These are phyloP conservation scores for Nesogale talazaci DNA, from an alignment of 2,113 vertebrate genomes.

Conservation along the genomic window DNA sequence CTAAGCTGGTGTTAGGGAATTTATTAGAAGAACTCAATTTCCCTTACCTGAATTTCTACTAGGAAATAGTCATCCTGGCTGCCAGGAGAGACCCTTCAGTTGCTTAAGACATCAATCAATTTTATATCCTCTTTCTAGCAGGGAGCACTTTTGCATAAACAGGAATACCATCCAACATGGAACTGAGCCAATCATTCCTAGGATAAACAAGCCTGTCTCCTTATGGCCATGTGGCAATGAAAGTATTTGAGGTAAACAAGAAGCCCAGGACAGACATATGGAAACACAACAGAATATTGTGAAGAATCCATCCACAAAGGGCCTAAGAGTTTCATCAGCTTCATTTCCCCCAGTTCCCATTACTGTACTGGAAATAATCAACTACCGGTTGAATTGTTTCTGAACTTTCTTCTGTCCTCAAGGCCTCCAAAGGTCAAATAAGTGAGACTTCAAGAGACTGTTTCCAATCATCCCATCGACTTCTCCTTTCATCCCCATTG, in stretches of 20 bases:
- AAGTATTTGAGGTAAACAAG: background rate
- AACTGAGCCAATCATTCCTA: background rate
- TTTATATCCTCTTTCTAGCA: conserved; percentile 38
- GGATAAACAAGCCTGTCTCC: background rate
- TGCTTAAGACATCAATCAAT: conserved; percentile 37
- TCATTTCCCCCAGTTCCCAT: background rate
- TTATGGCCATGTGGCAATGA: conserved; percentile 12
- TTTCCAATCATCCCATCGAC: conserved; percentile 1
- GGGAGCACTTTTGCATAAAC: conserved; percentile 31
- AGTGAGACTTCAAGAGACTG: background rate
- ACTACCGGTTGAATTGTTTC: background rate
- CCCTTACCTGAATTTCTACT: conserved; percentile 51
- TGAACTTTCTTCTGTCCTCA: background rate
- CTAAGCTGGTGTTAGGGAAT: conserved; percentile 66
- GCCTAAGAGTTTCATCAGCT: background rate
- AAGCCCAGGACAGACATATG: background rate
- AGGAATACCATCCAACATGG: background rate
- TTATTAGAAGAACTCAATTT: conserved; percentile 73
- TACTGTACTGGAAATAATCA: background rate
- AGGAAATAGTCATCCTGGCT: conserved; percentile 37
- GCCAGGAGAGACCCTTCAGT: background rate
- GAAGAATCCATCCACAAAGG: background rate
- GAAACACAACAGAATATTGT: background rate
- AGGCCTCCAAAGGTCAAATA: background rate
- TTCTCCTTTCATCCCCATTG: background rate